Evolutionary conservation across 2,888 invertebrate genomes (phyloP).

Genomic region (Cataglyphis altisquamis): DNA sequence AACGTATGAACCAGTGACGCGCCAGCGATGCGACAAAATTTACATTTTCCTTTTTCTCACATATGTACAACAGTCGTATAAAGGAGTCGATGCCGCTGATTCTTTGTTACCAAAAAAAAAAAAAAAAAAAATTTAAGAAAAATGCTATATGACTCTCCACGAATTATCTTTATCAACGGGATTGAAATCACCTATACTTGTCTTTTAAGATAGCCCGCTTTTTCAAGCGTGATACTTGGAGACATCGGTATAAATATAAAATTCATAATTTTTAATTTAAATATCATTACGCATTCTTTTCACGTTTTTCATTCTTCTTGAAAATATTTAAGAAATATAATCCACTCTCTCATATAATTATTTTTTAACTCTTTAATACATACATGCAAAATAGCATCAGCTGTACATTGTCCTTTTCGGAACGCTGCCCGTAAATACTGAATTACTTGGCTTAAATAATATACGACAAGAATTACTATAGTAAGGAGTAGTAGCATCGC

Average conservation of each 20-base stretch:
- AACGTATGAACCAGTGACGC: conserved; percentile 9
- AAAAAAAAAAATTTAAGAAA: conserved; percentile 25
- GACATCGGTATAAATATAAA: background rate
- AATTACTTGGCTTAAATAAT: conserved; percentile 45
- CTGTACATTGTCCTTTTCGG: background rate
- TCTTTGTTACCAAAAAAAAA: conserved; percentile 10
- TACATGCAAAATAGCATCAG: background rate
- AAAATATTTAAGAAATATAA: background rate
- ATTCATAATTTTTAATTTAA: background rate
- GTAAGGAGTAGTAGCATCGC: conserved; percentile 41
- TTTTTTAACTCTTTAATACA: background rate
- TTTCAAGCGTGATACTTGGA: conserved; percentile 2
- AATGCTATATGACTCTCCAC: conserved; percentile 10
- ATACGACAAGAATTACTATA: conserved; percentile 38
- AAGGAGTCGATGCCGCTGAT: conserved; percentile 11
- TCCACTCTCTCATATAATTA: background rate
- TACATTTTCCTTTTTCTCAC: conserved; percentile 21
- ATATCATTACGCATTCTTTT: background rate
- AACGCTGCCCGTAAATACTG: background rate
- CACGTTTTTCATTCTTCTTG: background rate
- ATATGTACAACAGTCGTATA: conserved; percentile 36
- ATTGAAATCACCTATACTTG: background rate
- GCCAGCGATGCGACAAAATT: conserved; percentile 5
- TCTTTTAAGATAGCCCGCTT: background rate
- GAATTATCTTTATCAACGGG: conserved; percentile 12